A percentile compares a stretch with the other conserved stretches of the same genome.
Conservation (phyloP, 2,888 invertebrate species). For the Busseola fusca region DNA sequence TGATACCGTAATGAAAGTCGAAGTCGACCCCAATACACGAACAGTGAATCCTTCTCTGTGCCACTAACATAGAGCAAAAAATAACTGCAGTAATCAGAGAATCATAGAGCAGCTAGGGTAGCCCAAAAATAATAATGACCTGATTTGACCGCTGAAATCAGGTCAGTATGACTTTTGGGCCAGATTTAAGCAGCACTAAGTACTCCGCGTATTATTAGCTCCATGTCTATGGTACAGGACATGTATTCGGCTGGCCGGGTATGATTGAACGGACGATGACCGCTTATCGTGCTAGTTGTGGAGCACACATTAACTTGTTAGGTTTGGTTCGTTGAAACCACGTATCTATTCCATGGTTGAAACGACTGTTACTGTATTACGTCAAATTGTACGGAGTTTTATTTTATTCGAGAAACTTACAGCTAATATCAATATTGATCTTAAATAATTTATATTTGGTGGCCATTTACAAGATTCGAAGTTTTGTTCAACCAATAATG, state of each 20-base stretch:
- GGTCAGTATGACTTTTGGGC: background rate
- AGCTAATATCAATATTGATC: too few species aligned
- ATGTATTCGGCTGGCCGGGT: conserved; percentile 33
- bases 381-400: background rate
- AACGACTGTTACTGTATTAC: background rate
- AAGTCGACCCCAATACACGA: background rate
- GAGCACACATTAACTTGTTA: conserved; percentile 26
- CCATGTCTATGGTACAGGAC: background rate
- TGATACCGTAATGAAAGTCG: too few species aligned
- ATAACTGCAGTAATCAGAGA: background rate
- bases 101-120: background rate
- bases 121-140: background rate
- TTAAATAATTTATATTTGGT: too few species aligned
- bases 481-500: background rate
- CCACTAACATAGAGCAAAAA: background rate
- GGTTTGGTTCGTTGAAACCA: conserved; percentile 12
- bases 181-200: too few species aligned
- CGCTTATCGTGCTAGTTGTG: conserved; percentile 47
- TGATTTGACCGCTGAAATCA: background rate
- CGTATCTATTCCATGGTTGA: too few species aligned
- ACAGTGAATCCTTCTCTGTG: too few species aligned
- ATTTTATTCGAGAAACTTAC: too few species aligned
- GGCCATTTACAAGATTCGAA: too few species aligned
- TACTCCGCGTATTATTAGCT: conserved; percentile 9
- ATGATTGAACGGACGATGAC: conserved; percentile 48